A percentile compares a stretch with the other conserved stretches of the same genome.
Evolutionary conservation across 2,888 invertebrate species (phyloP).

Genomic region (Coleophora flavipennella): DNA sequence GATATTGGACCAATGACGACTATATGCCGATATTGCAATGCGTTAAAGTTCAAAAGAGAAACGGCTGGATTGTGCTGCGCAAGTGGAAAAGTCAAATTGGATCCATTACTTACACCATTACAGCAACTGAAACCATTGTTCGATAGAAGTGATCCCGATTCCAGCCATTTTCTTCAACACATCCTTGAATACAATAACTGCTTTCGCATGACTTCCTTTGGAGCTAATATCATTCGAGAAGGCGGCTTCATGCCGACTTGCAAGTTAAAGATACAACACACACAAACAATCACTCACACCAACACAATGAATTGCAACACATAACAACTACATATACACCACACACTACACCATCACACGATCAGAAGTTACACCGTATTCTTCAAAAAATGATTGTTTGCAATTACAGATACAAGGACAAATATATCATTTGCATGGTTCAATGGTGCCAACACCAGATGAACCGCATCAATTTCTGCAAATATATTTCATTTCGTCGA

Average conservation of each 20-base stretch:
- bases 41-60: conserved; percentile 34
- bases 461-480: conserved; percentile 22
- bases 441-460: conserved; percentile 21
- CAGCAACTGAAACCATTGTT: conserved; percentile 29
- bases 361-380: conserved; percentile 16
- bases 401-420: conserved; percentile 23
- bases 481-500: conserved; percentile 22
- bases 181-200: conserved; percentile 25
- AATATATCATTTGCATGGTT: conserved; percentile 22
- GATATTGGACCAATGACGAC: conserved; percentile 27
- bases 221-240: conserved; percentile 22
- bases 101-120: conserved; percentile 30
- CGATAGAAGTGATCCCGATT: conserved; percentile 19
- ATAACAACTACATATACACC: conserved; percentile 13
- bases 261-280: conserved; percentile 22
- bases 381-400: conserved; percentile 13
- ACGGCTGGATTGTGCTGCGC: conserved; percentile 39
- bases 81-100: conserved; percentile 37
- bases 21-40: conserved; percentile 30
- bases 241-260: conserved; percentile 23
- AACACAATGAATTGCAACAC: conserved; percentile 16
- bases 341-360: conserved; percentile 13
- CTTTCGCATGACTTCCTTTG: conserved; percentile 29
- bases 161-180: conserved; percentile 22
- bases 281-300: conserved; percentile 18